phyloP scores from a whole-genome alignment of 2,797 vertebrate species.

The Perodicticus potto region DNA sequence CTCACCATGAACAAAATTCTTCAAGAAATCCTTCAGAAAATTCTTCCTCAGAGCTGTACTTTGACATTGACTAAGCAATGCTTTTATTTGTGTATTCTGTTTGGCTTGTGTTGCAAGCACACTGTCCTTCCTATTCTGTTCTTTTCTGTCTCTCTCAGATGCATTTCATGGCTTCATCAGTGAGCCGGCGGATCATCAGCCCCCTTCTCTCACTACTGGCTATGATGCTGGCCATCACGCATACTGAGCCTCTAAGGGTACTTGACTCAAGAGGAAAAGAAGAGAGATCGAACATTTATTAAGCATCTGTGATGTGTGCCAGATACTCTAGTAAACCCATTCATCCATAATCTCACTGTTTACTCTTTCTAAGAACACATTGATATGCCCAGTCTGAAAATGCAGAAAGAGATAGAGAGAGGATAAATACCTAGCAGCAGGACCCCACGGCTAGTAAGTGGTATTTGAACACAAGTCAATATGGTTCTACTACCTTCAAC shows the following conservation, averaged over 20 bases:
- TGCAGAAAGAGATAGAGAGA: background rate
- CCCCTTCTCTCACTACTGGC: background rate
- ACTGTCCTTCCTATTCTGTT: background rate
- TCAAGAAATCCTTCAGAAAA: slow-evolving; percentile 43
- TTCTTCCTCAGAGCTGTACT: background rate
- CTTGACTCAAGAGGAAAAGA: slow-evolving; percentile 25
- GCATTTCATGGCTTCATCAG: background rate
- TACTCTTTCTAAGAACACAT: background rate
- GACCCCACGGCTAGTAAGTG: background rate
- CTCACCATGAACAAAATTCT: slow-evolving; percentile 11
- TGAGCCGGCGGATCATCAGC: background rate
- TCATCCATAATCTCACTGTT: background rate
- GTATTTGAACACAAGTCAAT: background rate
- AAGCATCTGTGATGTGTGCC: background rate
- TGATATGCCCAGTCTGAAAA: background rate
- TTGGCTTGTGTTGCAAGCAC: background rate
- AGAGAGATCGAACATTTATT: background rate
- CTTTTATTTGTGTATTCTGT: background rate
- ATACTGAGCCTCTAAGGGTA: background rate
- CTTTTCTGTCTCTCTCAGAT: background rate
- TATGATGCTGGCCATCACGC: background rate
- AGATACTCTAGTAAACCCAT: background rate
- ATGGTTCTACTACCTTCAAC: background rate
- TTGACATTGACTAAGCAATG: background rate
- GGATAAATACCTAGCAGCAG: background rate